Evolutionary conservation across 2,113 vertebrate species (phyloP).

Genomic region (Microcebus griseorufus): DNA sequence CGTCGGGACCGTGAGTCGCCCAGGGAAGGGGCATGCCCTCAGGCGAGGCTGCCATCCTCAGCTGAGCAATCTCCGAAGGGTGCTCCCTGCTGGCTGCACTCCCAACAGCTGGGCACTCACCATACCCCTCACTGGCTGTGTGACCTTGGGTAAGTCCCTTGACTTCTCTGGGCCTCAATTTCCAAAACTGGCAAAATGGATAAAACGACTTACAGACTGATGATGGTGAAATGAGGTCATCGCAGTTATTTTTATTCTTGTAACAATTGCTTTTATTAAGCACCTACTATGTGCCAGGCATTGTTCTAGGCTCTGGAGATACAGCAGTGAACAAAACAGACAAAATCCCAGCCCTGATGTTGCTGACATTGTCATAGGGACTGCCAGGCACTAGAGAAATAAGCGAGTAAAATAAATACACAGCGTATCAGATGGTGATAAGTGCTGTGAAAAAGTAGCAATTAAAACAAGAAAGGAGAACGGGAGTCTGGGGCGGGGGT

Average conservation of each 20-base stretch:
- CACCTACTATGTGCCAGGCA: background rate
- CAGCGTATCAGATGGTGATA: background rate
- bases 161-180: background rate
- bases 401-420: background rate
- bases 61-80: background rate
- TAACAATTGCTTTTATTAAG: background rate
- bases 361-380: background rate
- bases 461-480: background rate
- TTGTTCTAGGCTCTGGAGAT: background rate
- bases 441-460: background rate
- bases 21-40: background rate
- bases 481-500: too few relatives aligned
- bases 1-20: too few relatives aligned
- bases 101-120: background rate
- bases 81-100: background rate
- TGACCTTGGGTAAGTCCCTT: background rate
- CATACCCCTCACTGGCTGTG: background rate
- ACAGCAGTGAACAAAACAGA: background rate
- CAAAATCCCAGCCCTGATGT: background rate
- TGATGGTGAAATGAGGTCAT: background rate
- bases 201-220: background rate
- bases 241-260: background rate
- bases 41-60: background rate
- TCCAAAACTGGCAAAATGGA: background rate
- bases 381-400: background rate